These are phyloP conservation scores for Pomacea maculata DNA, from an alignment of 1,140 invertebrate genomes.

Conservation along the genomic window DNA sequence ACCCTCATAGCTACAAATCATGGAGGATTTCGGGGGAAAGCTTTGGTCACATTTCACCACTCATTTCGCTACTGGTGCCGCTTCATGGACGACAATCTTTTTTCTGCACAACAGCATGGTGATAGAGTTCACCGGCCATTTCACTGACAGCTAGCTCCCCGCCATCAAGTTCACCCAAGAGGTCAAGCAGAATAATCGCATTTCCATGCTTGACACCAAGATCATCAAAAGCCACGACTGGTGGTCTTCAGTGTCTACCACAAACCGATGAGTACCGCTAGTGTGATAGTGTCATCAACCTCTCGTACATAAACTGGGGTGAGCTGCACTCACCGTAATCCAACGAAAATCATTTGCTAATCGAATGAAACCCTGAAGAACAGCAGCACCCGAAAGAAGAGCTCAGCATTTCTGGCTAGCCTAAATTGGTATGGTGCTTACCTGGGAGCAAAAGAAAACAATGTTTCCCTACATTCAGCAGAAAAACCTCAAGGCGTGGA, in stretches of 20 bases:
- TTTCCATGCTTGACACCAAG: neutral
- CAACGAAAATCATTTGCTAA: neutral
- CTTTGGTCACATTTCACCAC: neutral
- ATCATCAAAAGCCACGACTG: neutral
- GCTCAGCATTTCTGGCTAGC: neutral
- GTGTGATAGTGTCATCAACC: neutral
- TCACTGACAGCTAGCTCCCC: neutral
- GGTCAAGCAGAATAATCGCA: neutral
- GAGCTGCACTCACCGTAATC: neutral
- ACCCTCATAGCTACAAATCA: no score
- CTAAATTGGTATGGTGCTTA: neutral
- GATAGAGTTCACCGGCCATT: neutral
- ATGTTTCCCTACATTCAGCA: neutral
- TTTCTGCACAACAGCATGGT: neutral
- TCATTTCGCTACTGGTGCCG: neutral
- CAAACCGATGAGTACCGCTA: neutral
- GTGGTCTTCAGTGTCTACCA: neutral
- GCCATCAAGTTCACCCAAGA: slow-evolving; percentile 1
- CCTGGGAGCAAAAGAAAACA: neutral
- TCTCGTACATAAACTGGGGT: neutral
- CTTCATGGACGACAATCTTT: neutral
- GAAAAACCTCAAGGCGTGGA: neutral
- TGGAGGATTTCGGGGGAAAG: no score
- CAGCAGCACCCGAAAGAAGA: neutral
- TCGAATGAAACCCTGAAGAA: neutral